phyloP scores from a whole-genome alignment of 2,113 vertebrate species.

The Oryzias curvinotus region DNA sequence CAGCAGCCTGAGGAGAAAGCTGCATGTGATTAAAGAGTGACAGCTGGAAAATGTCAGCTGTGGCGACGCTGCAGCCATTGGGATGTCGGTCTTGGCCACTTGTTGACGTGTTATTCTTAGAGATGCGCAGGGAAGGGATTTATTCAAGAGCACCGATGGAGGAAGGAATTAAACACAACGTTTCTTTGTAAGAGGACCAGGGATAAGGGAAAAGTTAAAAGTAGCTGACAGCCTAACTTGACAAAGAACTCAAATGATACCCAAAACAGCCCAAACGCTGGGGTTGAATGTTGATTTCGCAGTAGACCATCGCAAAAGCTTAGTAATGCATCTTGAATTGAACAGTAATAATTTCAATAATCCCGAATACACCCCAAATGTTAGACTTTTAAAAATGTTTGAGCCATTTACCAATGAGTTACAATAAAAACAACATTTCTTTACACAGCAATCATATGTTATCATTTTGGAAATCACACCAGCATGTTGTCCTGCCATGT shows the following conservation, averaged over 20 bases:
- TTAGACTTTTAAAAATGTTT: too few species aligned
- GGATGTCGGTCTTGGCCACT: background rate
- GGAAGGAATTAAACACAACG: conserved; percentile 5
- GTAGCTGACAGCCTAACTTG: conserved; percentile 13
- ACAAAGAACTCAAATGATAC: conserved; percentile 14
- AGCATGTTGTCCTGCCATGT: too few species aligned
- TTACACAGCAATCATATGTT: too few species aligned
- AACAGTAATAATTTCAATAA: too few species aligned
- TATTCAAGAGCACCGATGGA: background rate
- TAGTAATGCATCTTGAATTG: too few species aligned
- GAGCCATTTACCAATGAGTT: too few species aligned
- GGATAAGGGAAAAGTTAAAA: conserved; percentile 20
- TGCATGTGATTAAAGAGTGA: background rate
- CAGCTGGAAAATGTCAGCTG: conserved; percentile 8
- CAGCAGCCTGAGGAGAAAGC: conserved; percentile 1
- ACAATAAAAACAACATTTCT: too few species aligned
- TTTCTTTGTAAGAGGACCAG: conserved; percentile 34
- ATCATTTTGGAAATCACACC: too few species aligned
- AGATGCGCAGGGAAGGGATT: conserved; percentile 1
- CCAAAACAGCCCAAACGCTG: background rate
- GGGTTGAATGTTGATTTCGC: background rate
- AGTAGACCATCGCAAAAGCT: too few species aligned
- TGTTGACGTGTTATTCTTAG: conserved; percentile 4
- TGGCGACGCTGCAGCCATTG: background rate
- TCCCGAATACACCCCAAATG: too few species aligned